Conservation (phyloP, 2,113 vertebrate genomes). For the Engraulis encrasicolus region DNA sequence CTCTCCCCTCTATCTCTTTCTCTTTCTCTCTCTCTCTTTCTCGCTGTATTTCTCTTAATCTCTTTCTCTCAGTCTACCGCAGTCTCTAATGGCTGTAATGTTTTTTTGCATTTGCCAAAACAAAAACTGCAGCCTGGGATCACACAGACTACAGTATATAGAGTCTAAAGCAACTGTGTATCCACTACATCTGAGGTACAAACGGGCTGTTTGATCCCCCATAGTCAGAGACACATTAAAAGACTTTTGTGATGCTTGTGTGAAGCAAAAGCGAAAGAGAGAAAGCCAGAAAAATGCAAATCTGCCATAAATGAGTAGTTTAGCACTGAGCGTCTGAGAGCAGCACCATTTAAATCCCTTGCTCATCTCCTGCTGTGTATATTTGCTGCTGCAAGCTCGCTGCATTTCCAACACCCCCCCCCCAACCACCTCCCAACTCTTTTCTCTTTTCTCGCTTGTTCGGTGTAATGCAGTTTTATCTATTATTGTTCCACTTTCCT, state of each 20-base stretch:
- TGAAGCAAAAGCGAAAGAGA: background rate
- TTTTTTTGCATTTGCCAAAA: background rate
- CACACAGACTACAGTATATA: background rate
- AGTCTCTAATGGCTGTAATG: background rate
- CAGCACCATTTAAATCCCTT: conserved; percentile 56
- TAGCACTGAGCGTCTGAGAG: conserved; percentile 45
- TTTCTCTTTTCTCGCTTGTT: conserved; percentile 27
- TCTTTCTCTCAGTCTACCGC: background rate
- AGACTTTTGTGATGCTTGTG: background rate
- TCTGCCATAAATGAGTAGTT: conserved; percentile 55
- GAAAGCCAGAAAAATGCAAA: conserved; percentile 21
- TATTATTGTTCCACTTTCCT: conserved; percentile 13
- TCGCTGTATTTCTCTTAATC: background rate
- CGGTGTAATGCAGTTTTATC: conserved; percentile 1
- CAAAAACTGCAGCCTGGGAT: background rate
- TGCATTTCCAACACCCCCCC: conserved; percentile 59
- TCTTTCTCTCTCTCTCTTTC: background rate
- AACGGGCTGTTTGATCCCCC: background rate
- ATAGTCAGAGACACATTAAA: background rate
- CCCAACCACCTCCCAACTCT: too few relatives aligned
- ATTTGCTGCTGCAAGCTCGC: conserved; percentile 58
- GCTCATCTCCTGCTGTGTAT: conserved; percentile 48
- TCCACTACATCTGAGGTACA: background rate
- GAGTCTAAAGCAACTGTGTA: conserved; percentile 32
- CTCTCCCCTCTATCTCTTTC: background rate